Percentiles rank a stretch among this genome's conserved stretches.
Conservation (phyloP, 1,140 invertebrate genomes). For the Potamilus streckersoni region DNA sequence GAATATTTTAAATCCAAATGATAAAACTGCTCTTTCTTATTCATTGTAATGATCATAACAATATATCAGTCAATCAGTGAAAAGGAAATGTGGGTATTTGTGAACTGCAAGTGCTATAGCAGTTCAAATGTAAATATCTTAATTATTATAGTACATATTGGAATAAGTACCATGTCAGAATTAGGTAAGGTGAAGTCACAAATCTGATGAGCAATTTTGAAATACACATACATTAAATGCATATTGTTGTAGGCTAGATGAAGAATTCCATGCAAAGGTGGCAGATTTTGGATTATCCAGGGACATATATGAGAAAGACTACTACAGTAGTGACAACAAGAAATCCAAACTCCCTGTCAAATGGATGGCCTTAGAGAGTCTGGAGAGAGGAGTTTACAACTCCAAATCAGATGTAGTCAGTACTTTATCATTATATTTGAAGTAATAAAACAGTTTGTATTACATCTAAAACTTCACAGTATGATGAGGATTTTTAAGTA, state of each 20-base stretch:
- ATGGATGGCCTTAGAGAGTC: conserved; percentile 69
- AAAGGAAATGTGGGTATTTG: too few relatives aligned
- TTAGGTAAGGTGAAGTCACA: too few relatives aligned
- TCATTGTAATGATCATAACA: too few relatives aligned
- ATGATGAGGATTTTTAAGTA: not conserved
- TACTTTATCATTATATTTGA: not conserved
- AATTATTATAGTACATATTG: too few relatives aligned
- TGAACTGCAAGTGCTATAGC: too few relatives aligned
- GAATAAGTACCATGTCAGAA: too few relatives aligned
- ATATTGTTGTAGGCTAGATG: conserved; percentile 61
- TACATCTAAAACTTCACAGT: not conserved
- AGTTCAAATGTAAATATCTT: too few relatives aligned
- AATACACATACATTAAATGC: too few relatives aligned
- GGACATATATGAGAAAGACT: conserved; percentile 69
- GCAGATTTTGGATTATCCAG: conserved; percentile 73
- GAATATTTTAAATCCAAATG: too few relatives aligned
- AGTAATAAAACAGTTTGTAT: not conserved
- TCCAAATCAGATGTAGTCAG: conserved; percentile 68
- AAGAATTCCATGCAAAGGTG: conserved; percentile 66
- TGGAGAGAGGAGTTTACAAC: conserved; percentile 63
- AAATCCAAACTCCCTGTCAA: conserved; percentile 67
- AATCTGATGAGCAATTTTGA: too few relatives aligned
- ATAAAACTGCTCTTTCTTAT: too few relatives aligned
- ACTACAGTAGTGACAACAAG: conserved; percentile 68
- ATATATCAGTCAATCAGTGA: too few relatives aligned